Conservation (phyloP, 2,797 vertebrate species). For the Anguilla obscura region DNA sequence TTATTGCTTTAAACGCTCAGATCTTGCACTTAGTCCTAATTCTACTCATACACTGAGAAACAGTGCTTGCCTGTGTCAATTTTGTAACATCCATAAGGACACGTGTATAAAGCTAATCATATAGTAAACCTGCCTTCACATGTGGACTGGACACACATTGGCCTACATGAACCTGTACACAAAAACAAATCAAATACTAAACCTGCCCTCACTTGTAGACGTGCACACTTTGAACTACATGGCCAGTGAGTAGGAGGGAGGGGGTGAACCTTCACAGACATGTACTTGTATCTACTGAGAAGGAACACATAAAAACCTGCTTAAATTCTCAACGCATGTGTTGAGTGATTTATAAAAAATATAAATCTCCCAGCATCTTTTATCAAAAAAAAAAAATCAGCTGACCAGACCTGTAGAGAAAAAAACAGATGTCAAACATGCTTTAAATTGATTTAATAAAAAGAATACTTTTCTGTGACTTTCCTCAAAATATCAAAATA, state of each 20-base stretch:
- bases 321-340: not conserved
- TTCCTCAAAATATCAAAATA: not conserved
- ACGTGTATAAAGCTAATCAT: constrained; percentile 37
- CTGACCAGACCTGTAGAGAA: constrained; percentile 75
- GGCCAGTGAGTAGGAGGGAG: not conserved
- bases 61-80: not conserved
- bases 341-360: constrained; percentile 28
- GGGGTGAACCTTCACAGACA: not conserved
- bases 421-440: constrained; percentile 22
- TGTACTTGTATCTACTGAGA: not conserved
- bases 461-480: not conserved
- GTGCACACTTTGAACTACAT: not conserved
- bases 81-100: not conserved
- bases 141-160: not conserved
- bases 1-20: not conserved
- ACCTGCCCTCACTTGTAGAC: not conserved
- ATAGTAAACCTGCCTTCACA: constrained; percentile 36
- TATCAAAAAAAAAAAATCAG: constrained; percentile 56
- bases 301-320: not conserved
- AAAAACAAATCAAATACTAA: not conserved
- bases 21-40: not conserved
- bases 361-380: constrained; percentile 36
- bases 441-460: not conserved
- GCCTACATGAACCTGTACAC: not conserved
- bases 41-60: not conserved